Conservation (phyloP, 2,888 invertebrate genomes). For the Mesorhabditis belari region DNA sequence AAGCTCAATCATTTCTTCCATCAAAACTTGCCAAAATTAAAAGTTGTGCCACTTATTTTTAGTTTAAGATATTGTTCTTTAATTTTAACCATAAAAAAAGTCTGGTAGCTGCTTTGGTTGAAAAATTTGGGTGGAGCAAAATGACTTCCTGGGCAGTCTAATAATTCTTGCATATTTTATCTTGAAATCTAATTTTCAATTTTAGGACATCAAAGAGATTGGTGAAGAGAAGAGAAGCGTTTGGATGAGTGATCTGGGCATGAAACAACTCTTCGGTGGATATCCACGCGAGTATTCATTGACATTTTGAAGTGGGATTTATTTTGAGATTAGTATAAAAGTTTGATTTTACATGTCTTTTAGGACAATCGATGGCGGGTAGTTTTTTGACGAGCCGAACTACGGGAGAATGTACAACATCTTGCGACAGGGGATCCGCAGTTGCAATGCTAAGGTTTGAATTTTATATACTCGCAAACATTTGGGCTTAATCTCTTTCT, state of each 20-base stretch:
- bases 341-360: background rate
- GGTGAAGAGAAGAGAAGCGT: constrained; percentile 31
- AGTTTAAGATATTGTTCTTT: too few relatives aligned
- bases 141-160: too few relatives aligned
- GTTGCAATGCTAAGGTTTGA: constrained; percentile 13
- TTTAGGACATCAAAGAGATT: constrained; percentile 33
- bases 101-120: too few relatives aligned
- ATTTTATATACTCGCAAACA: background rate
- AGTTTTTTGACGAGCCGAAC: constrained; percentile 43
- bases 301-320: constrained; percentile 3
- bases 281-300: constrained; percentile 32
- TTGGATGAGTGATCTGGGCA: constrained; percentile 18
- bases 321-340: background rate
- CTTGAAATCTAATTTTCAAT: background rate
- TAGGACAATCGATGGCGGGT: constrained; percentile 25
- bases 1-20: too few relatives aligned
- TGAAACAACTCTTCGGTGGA: constrained; percentile 39
- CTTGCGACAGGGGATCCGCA: constrained; percentile 26
- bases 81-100: too few relatives aligned
- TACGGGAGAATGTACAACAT: constrained; percentile 34
- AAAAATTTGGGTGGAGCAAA: too few relatives aligned
- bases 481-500: background rate
- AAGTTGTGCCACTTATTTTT: too few relatives aligned
- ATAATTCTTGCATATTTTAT: too few relatives aligned
- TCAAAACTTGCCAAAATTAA: too few relatives aligned